Base-by-base conservation (phyloP, 2,888 invertebrate species). In the Drosophila sordidula region DNA sequence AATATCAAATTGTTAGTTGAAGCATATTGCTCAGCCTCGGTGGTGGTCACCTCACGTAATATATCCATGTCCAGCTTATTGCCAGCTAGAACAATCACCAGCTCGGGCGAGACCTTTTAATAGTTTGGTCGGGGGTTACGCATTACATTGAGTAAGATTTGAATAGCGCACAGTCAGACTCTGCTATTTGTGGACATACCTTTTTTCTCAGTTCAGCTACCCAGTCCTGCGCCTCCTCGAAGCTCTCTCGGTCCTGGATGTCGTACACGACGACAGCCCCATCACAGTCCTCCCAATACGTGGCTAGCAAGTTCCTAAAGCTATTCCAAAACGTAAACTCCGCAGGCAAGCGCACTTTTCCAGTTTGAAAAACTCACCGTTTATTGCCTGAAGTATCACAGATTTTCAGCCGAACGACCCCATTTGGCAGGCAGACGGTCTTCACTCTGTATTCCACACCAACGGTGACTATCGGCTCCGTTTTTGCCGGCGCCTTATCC, bases 251-350 rank as follows among this genome's bases (percentile, higher is more conserved):
- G 29, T 64, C 25, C 18, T 72, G 70, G 36, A 80, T 69, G 25
- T 81, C 79, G 9, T 72, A 80, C 0, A 72, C 72, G 39, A 80
- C n/a, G 8, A 81, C 5, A 34, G 66, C 79, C 0, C 62, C 85
- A 1, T 36, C 8, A 29, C 56, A 63, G 4, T 0, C 11, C 12
- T 0, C 9, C 36, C 16, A 70, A 38, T 75, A 55, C 0, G 5
- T 18, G 5, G 11, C 25, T 1, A 67, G 16, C 8, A 84, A 9
- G 0, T 52, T 6, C 32, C n/a, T 61, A 14, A 70, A 81, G 5
- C 85, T 84, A 11, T 8, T 11, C 0, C 0, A 8, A 12, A 22
- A 25, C 3, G 3, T 39, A 1, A 29, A 4, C 9, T 26, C 4
- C 18, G 9, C 3, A 2, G 5, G 0, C 2, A 29, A 6, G n/a